Evolutionary conservation across 1,140 invertebrate species (phyloP).

Genomic region (Lithobius niger): DNA sequence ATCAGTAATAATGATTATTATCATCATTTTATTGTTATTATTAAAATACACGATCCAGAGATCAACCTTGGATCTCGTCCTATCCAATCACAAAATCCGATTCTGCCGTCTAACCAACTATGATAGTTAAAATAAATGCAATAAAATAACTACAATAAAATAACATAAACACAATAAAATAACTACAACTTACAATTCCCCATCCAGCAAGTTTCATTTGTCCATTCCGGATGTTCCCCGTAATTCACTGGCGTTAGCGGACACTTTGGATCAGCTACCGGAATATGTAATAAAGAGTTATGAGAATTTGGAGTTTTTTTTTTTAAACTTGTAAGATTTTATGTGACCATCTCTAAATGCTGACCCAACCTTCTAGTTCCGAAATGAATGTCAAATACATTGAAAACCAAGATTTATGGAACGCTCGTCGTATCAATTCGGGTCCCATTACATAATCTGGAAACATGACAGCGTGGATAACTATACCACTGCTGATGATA

Average conservation of each 20-base stretch:
- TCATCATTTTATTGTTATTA: too few species aligned
- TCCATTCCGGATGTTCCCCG: background rate
- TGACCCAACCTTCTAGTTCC: conserved; percentile 24
- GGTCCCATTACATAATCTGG: conserved; percentile 29
- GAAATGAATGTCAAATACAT: conserved; percentile 33
- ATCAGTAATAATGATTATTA: too few species aligned
- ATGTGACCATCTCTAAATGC: background rate
- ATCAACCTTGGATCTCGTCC: too few species aligned
- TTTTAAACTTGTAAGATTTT: background rate
- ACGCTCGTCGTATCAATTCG: conserved; percentile 26
- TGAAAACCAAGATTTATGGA: conserved; percentile 31
- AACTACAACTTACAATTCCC: conserved; percentile 1
- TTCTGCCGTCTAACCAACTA: too few species aligned
- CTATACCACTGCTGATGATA: conserved; percentile 32
- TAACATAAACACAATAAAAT: background rate
- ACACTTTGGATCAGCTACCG: background rate
- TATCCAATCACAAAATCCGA: too few species aligned
- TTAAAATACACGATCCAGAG: too few species aligned
- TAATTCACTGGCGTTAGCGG: background rate
- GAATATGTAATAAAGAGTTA: background rate
- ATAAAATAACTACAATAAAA: too few species aligned
- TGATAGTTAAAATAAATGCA: too few species aligned
- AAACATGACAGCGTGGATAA: conserved; percentile 34
- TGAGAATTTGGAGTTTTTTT: background rate
- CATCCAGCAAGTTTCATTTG: background rate